Percentiles rank a stretch among this genome's conserved stretches.
Evolutionary conservation across 2,797 vertebrate species (phyloP).

Genomic region (Diplodus puntazzo): DNA sequence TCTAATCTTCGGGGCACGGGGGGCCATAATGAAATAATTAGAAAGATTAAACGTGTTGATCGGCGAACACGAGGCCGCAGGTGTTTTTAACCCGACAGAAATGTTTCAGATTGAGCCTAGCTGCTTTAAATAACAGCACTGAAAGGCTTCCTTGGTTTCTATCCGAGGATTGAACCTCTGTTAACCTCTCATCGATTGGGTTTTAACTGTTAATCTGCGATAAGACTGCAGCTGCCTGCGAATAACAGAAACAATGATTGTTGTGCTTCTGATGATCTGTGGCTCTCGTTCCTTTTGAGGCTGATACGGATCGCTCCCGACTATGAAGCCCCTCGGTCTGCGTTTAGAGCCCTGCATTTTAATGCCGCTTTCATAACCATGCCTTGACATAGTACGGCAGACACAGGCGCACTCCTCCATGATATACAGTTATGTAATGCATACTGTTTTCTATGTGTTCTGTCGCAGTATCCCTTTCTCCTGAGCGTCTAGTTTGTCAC

Average conservation of each 20-base stretch:
- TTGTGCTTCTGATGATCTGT: constrained; percentile 26
- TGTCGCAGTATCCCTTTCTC: constrained; percentile 57
- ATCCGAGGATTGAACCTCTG: constrained; percentile 28
- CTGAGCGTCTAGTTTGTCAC: constrained; percentile 70
- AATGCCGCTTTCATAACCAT: constrained; percentile 77
- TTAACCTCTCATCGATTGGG: constrained; percentile 50
- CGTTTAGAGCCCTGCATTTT: constrained; percentile 66
- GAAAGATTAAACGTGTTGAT: constrained; percentile 39
- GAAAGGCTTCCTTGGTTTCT: background rate
- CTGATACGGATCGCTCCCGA: constrained; percentile 52
- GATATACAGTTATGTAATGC: constrained; percentile 75
- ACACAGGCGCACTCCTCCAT: constrained; percentile 60
- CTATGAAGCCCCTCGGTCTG: constrained; percentile 38
- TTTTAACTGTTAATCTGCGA: constrained; percentile 42
- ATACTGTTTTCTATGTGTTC: constrained; percentile 73
- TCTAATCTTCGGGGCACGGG: constrained; percentile 32
- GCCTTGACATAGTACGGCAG: constrained; percentile 61
- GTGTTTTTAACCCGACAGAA: constrained; percentile 8
- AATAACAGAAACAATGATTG: constrained; percentile 21
- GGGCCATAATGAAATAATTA: constrained; percentile 49
- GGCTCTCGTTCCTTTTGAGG: constrained; percentile 29
- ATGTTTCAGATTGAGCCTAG: background rate
- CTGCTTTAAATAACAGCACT: constrained; percentile 19
- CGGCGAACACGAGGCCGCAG: constrained; percentile 20
- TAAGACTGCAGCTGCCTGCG: constrained; percentile 26